Base-by-base conservation (phyloP, 2,797 vertebrate genomes). In the Rhincodon typus region DNA sequence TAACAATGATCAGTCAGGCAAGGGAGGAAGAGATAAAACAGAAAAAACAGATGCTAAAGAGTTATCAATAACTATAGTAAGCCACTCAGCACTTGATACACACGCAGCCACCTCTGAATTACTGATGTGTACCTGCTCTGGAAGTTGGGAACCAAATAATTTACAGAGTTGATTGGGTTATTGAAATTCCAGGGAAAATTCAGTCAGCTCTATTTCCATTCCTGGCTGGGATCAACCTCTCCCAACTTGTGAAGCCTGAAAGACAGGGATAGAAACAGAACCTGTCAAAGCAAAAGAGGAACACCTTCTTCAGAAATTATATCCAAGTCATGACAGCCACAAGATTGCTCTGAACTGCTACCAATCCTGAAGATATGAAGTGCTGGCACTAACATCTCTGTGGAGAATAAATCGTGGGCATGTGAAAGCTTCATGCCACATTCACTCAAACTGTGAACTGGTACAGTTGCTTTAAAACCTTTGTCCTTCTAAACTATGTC, bases 181-280 rank as follows among this genome's bases (percentile, higher is more conserved):
- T 74, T 94, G 94, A 94, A 94, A 94, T 94, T 74, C 69, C 38
- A 72, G 69, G 38, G 70, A 74, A 42, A 94, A 74, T 74, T 94
- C 70, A 94, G 69, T 74, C 94, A 94, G 94, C 94, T 94, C 46
- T 70, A 94, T 69, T 94, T 94, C 94, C 94, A 94, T 94, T 74
- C 94, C 94, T 94, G 69, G 94, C 69, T 74, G 50, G 94, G 94
- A 94, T 74, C 62, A 94, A 50, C 50, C 69, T 94, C 27, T 74
- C 94, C 94, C 69, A 94, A 94, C 27, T 94, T 74, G 94, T 74
- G 94, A 72, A 74, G 70, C 69, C 94, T 94, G 94, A 94, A 94
- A 94, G n/a, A 94, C 94, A 94, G 38, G 69, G 70, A 17, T 38
- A 94, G 23, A 94, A 94, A 94, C 23, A 50, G 69, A 72, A 74